A percentile compares a stretch with the other conserved stretches of the same genome.
phyloP scores from a whole-genome alignment of 2,113 vertebrate species.

The Carollia perspicillata region DNA sequence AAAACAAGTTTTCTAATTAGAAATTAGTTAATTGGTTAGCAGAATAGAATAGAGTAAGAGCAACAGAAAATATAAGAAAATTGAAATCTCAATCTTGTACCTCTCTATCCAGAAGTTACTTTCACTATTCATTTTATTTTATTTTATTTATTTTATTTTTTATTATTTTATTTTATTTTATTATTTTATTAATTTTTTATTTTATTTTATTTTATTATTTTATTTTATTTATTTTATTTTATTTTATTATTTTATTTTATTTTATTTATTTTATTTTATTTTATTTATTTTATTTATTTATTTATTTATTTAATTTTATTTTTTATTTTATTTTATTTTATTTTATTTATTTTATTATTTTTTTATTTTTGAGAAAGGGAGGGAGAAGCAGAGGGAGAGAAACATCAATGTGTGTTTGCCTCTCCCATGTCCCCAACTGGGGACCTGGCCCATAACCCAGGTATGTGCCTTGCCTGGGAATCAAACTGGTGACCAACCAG shows the following conservation, averaged over 20 bases:
- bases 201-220: neutral
- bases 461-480: too few relatives aligned
- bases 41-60: neutral
- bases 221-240: neutral
- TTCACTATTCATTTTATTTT: neutral
- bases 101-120: neutral
- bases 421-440: too few relatives aligned
- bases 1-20: conserved; percentile 13
- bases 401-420: too few relatives aligned
- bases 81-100: neutral
- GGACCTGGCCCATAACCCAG: too few relatives aligned
- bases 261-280: neutral
- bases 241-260: too few relatives aligned
- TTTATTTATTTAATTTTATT: too few relatives aligned
- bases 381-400: too few relatives aligned
- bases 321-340: neutral
- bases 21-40: conserved; percentile 39
- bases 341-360: too few relatives aligned
- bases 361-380: too few relatives aligned
- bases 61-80: conserved; percentile 17
- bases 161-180: neutral
- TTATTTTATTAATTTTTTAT: neutral
- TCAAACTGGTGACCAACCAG: too few relatives aligned
- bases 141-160: too few relatives aligned
- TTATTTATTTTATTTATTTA: too few relatives aligned